Conservation (phyloP, 2,797 vertebrate species). For the Clarias fuscus region DNA sequence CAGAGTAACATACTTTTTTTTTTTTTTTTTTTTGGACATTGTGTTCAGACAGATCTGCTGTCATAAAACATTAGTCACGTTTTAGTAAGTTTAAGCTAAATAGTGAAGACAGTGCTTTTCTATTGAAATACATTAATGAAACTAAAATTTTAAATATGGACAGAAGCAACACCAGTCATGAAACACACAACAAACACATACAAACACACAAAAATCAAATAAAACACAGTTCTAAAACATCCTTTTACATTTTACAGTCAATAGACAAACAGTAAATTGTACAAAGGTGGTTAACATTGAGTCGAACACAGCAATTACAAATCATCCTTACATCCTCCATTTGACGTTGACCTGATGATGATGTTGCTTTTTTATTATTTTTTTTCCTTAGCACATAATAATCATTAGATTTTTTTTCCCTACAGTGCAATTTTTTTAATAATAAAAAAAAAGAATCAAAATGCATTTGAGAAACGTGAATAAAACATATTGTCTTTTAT, state of each 20-base stretch:
- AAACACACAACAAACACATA: constrained; percentile 6
- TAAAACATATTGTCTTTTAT: too few relatives aligned
- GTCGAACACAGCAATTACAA: not conserved
- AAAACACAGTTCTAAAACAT: not conserved
- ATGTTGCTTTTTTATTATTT: not conserved
- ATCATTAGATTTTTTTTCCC: not conserved
- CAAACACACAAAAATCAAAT: not conserved
- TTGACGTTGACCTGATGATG: not conserved
- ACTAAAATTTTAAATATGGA: not conserved
- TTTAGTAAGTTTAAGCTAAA: not conserved
- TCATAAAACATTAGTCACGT: not conserved
- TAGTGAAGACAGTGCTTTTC: not conserved
- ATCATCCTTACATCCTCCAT: not conserved
- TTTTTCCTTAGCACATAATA: not conserved
- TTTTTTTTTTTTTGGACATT: not conserved
- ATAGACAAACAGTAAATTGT: constrained; percentile 2
- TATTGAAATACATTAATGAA: not conserved
- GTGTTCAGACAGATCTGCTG: constrained; percentile 20
- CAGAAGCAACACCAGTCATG: constrained; percentile 8
- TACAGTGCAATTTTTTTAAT: not conserved
- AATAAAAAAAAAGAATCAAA: not conserved
- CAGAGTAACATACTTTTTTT: not conserved
- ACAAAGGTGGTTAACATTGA: not conserved
- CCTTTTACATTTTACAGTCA: not conserved
- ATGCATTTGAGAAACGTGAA: not conserved